Percentiles rank a stretch among this genome's conserved stretches.
Conservation (phyloP, 2,797 vertebrate species). For the Myotis vivesi region DNA sequence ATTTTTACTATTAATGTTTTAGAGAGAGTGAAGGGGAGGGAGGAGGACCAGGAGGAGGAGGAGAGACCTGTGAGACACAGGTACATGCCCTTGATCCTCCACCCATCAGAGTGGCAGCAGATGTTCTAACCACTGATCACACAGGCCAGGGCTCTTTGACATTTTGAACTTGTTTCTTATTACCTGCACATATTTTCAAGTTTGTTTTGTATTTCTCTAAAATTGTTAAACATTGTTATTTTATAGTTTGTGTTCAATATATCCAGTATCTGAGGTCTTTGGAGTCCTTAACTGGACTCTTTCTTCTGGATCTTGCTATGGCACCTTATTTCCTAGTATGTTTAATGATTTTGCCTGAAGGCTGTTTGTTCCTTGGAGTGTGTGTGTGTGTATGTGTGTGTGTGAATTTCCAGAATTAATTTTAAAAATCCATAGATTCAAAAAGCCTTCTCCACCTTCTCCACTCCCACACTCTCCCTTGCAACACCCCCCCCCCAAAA, state of each 20-base stretch:
- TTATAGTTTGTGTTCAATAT: not conserved
- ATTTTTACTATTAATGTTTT: too few species aligned
- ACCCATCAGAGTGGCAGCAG: too few species aligned
- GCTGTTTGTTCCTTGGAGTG: not conserved
- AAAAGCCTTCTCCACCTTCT: not conserved
- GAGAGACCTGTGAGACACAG: too few species aligned
- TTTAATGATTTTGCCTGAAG: not conserved
- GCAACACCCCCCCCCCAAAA: not conserved
- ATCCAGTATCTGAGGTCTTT: not conserved
- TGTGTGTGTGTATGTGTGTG: not conserved
- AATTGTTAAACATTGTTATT: not conserved
- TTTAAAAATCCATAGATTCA: not conserved
- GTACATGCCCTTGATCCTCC: too few species aligned
- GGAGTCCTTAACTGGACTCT: not conserved
- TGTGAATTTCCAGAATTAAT: not conserved
- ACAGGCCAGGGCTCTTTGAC: too few species aligned
- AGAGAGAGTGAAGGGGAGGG: too few species aligned
- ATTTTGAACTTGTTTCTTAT: not conserved
- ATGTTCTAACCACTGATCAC: too few species aligned
- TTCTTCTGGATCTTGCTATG: not conserved
- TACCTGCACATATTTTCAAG: not conserved
- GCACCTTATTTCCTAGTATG: not conserved
- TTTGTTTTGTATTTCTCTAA: not conserved
- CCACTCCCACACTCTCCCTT: not conserved
- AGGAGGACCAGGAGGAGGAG: too few species aligned